Evolutionary conservation across 1,140 invertebrate genomes (phyloP), one percentile per base, ranked within the genome.

Genomic region (Drosophila subobscura): DNA sequence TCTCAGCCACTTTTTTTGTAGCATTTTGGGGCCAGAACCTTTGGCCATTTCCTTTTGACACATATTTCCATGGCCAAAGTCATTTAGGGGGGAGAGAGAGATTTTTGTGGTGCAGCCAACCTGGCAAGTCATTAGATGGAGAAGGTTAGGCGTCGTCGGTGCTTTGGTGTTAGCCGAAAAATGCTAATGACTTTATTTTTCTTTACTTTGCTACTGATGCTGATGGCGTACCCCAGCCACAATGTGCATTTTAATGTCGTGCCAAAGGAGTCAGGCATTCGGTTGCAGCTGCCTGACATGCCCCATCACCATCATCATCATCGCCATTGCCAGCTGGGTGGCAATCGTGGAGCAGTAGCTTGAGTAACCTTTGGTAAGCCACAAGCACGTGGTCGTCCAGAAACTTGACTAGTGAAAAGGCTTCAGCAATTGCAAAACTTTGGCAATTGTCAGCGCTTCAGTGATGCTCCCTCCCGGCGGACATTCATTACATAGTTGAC

Each of bases 111-210:
- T 44, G 44, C 47, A 79, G 75, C 79, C 79, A 84, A 75, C 79
- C 72, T 79, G 71, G 63, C 58, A 88, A 67, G 83, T 81, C 83
- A 88, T 86, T 86, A 80, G 55, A 72, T 53, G 49, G 49, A 67
- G 55, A 29, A 54, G 50, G 5, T 12, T n/a, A 49, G 27, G 23
- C 16, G 16, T 6, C 12, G 46, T 20, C 40, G 44, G 25, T 27
- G 23, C 74, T 63, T 40, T 77, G 79, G 72, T 84, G 81, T 85
- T 86, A 86, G 73, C 77, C 81, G 58, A 86, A 88, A 84, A 75
- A 86, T 86, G 83, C 81, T 86, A 86, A 86, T 86, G 83, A 86
- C 81, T 86, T 86, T 86, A 88, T 86, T 81, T 86, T 81, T 81
- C 83, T 81, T 67, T 78, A 88, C 83, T 80, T 66, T 80, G 73